Conservation (phyloP, 2,797 vertebrate genomes). For the Esox lucius region DNA sequence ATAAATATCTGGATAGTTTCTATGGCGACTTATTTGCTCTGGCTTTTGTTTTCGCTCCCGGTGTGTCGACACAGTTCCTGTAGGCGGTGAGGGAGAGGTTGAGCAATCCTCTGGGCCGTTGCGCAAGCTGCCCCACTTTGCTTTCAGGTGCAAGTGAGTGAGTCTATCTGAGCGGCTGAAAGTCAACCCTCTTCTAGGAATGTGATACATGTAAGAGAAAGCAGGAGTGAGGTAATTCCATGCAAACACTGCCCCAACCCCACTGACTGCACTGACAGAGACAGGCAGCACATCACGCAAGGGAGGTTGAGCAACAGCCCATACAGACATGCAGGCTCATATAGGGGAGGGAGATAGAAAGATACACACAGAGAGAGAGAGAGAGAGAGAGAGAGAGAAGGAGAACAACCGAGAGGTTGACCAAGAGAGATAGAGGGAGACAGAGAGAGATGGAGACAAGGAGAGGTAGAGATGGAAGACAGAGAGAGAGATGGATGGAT, state of each 20-base stretch:
- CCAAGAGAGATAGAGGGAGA: not conserved
- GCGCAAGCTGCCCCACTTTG: slow-evolving; percentile 38
- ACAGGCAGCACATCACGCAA: not conserved
- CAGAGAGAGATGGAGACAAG: not conserved
- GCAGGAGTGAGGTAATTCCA: slow-evolving; percentile 2
- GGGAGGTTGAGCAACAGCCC: not conserved
- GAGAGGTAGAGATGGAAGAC: not conserved
- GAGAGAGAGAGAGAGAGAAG: slow-evolving; percentile 1
- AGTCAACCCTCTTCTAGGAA: slow-evolving; percentile 6
- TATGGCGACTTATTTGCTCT: slow-evolving; percentile 28
- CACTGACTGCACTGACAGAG: not conserved
- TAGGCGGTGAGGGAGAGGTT: slow-evolving; percentile 37
- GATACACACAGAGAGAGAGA: no score
- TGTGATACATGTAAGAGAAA: not conserved
- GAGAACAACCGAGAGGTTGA: not conserved
- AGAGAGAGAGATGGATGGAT: not conserved
- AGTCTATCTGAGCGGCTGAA: not conserved
- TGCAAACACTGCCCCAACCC: not conserved
- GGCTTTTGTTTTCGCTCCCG: slow-evolving; percentile 46
- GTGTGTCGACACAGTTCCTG: slow-evolving; percentile 52
- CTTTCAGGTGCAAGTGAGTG: slow-evolving; percentile 39
- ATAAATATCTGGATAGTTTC: slow-evolving; percentile 32
- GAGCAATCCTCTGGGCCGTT: slow-evolving; percentile 46
- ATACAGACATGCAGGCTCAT: not conserved
- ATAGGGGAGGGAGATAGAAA: not conserved